Percentiles rank a stretch among this genome's conserved stretches.
phyloP scores from a whole-genome alignment of 2,113 vertebrate species.

The Rhineura floridana region DNA sequence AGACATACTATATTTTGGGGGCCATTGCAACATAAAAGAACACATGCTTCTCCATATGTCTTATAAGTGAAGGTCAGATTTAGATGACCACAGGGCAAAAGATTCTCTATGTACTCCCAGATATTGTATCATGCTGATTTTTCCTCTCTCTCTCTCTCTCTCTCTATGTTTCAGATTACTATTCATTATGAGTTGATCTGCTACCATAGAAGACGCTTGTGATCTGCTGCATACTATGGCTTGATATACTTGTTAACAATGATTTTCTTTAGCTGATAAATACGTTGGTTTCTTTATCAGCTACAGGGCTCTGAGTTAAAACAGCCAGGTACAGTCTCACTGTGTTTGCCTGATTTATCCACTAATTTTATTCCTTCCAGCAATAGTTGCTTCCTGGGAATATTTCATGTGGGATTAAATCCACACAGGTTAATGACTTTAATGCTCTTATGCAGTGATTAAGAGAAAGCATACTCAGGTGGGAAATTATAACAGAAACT shows the following conservation, averaged over 20 bases:
- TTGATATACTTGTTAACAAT: slow-evolving; percentile 11
- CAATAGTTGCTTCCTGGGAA: not conserved
- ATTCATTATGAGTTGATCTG: not conserved
- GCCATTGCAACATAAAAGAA: not conserved
- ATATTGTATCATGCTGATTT: not conserved
- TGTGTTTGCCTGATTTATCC: not conserved
- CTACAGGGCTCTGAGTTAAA: slow-evolving; percentile 11
- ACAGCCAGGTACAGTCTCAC: not conserved
- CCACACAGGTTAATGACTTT: not conserved
- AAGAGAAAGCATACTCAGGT: not conserved
- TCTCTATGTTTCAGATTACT: not conserved
- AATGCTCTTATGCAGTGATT: no score
- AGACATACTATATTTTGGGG: not conserved
- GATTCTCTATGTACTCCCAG: not conserved
- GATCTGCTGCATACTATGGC: not conserved
- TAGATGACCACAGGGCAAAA: not conserved
- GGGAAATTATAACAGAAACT: not conserved
- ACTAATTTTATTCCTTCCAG: not conserved
- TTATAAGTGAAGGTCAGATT: not conserved
- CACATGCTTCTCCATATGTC: not conserved
- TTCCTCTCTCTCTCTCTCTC: not conserved
- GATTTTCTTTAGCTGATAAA: slow-evolving; percentile 27
- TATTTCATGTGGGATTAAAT: not conserved
- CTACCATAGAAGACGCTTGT: not conserved
- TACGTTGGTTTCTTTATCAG: not conserved